Conservation (phyloP, 2,888 invertebrate genomes). For the Cantharis lateralis region DNA sequence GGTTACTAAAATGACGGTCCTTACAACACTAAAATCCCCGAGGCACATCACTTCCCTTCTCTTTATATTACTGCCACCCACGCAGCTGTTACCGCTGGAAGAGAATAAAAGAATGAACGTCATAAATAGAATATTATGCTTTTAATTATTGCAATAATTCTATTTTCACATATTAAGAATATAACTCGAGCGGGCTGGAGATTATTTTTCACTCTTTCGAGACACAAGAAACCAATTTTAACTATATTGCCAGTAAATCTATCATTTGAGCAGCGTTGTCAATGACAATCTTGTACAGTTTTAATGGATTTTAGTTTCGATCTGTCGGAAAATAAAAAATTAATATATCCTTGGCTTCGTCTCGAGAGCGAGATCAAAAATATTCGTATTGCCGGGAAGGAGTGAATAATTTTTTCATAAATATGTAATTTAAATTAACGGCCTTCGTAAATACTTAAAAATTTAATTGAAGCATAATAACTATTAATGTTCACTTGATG, state of each 20-base stretch:
- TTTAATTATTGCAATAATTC: background rate
- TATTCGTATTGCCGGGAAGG: background rate
- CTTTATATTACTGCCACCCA: slow-evolving; percentile 4
- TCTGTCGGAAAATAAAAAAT: background rate
- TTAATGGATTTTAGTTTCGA: background rate
- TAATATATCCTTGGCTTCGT: background rate
- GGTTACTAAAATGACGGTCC: background rate
- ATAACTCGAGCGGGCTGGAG: background rate
- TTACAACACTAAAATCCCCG: background rate
- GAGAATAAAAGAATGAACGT: slow-evolving; percentile 7
- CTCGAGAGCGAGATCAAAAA: background rate
- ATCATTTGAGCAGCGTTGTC: background rate
- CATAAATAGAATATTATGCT: slow-evolving; percentile 6
- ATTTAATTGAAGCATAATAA: background rate
- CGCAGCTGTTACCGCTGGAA: slow-evolving; percentile 14
- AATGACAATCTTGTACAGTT: background rate
- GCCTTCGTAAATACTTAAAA: background rate
- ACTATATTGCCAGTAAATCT: background rate
- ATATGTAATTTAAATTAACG: background rate
- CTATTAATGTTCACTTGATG: background rate
- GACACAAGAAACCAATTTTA: background rate
- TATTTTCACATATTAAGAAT: background rate
- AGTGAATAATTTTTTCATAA: background rate
- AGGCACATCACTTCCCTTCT: slow-evolving; percentile 11
- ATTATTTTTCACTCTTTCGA: background rate